Evolutionary conservation across 2,888 invertebrate genomes (phyloP).

Genomic region (Amphipyra berbera): DNA sequence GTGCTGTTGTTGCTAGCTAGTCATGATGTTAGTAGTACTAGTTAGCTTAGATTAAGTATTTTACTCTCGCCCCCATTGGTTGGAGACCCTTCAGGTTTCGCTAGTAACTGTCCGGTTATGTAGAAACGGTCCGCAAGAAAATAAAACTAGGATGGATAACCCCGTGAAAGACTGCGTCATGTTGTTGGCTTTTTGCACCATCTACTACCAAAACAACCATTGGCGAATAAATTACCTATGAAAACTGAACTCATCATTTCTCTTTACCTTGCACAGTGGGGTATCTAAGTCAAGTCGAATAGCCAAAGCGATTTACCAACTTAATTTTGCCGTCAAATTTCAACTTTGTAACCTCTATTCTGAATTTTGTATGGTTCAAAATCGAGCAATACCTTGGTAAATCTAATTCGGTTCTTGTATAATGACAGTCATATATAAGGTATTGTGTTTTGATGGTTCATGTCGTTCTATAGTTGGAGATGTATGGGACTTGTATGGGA

Average conservation of each 20-base stretch:
- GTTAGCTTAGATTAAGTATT: no score
- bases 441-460: constrained; percentile 88
- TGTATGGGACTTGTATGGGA: constrained; percentile 78
- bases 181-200: no score
- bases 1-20: no score
- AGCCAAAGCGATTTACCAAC: constrained; percentile 62
- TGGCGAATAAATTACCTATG: constrained; percentile 59
- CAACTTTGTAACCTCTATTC: neutral
- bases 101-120: no score
- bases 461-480: constrained; percentile 80
- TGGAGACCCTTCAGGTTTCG: no score
- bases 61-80: no score
- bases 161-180: no score
- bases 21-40: no score
- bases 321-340: neutral
- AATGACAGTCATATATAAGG: constrained; percentile 86
- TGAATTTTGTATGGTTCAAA: neutral
- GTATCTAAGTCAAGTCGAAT: constrained; percentile 79
- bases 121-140: no score
- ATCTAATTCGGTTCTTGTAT: constrained; percentile 48
- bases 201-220: constrained; percentile 31
- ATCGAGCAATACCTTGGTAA: constrained; percentile 1
- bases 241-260: constrained; percentile 77
- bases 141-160: no score
- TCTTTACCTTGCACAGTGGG: constrained; percentile 82